phyloP scores from a whole-genome alignment of 92 coral and sea anemone species.

The Zoanthus solanderi region DNA sequence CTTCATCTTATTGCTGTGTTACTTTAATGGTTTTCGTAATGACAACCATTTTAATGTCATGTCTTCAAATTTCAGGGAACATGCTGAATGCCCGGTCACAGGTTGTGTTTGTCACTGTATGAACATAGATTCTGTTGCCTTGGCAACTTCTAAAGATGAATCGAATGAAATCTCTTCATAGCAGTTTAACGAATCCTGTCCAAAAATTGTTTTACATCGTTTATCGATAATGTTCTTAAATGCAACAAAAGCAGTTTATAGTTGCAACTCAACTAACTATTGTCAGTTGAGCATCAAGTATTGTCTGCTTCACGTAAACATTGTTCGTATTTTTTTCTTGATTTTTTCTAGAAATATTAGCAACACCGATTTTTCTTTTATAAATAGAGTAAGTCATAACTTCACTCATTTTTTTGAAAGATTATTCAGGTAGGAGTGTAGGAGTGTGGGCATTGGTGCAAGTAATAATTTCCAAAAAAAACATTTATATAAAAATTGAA shows the following conservation, averaged over 20 bases:
- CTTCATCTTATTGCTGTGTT: no score
- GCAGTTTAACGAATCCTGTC: not conserved
- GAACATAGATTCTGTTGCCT: slow-evolving; percentile 94
- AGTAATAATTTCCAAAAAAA: no score
- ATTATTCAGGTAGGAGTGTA: no score
- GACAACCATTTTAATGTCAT: not conserved
- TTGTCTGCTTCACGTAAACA: no score
- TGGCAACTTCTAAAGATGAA: slow-evolving; percentile 82
- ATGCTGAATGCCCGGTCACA: slow-evolving; percentile 95
- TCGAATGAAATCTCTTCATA: slow-evolving; percentile 19
- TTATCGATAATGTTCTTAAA: no score
- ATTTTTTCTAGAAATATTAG: no score
- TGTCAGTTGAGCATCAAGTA: not conserved
- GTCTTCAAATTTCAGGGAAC: slow-evolving; percentile 69
- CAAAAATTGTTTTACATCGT: not conserved
- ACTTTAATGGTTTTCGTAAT: not conserved
- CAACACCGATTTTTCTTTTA: no score
- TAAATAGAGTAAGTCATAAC: no score
- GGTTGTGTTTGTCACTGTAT: slow-evolving; percentile 95
- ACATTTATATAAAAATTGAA: no score
- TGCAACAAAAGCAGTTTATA: not conserved
- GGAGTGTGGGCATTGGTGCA: no score
- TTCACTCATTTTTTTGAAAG: no score
- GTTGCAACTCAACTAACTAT: not conserved
- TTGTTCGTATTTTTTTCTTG: no score